Evolutionary conservation across 2,797 vertebrate genomes (phyloP).

Genomic region (Channallabes apus): DNA sequence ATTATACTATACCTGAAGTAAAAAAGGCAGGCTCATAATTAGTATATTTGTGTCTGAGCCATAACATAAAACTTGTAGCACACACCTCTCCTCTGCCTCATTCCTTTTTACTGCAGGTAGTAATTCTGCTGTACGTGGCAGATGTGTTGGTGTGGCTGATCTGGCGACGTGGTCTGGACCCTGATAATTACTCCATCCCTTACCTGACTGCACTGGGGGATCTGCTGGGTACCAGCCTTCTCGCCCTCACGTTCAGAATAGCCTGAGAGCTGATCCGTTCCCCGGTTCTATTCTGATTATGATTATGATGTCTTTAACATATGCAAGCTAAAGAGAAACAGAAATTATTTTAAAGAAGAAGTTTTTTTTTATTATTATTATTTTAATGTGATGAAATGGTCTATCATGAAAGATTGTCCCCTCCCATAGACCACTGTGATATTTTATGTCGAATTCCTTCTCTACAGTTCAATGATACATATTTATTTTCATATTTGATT

Average conservation of each 20-base stretch:
- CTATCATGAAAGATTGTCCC: not conserved
- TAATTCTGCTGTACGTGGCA: constrained; percentile 86
- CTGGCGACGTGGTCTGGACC: constrained; percentile 88
- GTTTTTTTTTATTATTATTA: not conserved
- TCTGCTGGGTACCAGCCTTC: constrained; percentile 88
- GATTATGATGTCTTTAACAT: not conserved
- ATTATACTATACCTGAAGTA: not conserved
- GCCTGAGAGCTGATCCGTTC: not conserved
- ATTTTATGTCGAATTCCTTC: not conserved
- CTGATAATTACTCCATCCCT: constrained; percentile 94
- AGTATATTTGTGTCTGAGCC: constrained; percentile 19
- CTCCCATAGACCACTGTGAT: not conserved
- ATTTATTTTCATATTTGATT: not conserved
- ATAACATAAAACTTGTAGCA: constrained; percentile 21
- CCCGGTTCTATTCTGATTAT: not conserved
- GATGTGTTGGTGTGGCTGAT: constrained; percentile 86
- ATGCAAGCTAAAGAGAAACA: not conserved
- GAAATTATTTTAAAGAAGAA: not conserved
- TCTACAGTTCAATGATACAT: not conserved
- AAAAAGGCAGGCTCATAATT: constrained; percentile 17
- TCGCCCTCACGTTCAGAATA: constrained; percentile 81
- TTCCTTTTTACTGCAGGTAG: constrained; percentile 74
- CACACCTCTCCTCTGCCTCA: constrained; percentile 19
- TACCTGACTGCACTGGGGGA: constrained; percentile 95
- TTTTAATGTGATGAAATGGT: not conserved